Evolutionary conservation across 2,888 invertebrate species (phyloP), one percentile per base, ranked within the genome.

Genomic region (Cactoblastis cactorum): DNA sequence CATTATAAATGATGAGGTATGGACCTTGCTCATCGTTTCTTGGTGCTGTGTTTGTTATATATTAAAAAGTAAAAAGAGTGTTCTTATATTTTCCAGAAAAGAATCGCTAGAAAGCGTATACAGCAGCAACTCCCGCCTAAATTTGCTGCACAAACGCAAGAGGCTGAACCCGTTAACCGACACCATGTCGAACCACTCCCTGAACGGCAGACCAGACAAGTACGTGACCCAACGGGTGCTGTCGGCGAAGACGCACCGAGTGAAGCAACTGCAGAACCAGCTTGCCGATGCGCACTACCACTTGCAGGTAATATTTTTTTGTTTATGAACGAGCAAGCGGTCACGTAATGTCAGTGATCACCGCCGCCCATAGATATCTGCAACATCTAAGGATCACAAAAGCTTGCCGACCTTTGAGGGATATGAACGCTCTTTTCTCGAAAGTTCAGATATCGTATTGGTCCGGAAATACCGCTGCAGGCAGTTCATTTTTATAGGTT

Each of bases 221-320:
- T 84, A 74, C 54, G 86, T 89, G 33, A 76, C 89, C 9, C 89
- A 95, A 74, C 89, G 95, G 11, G 93, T 96, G 38, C 82, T 94
- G 58, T 95, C 95, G 0, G 95, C 95, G 0, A 94, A 95, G 78
- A 91, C 95, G 56, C 90, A 95, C 53, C 91, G 94, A 19, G 90
- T 95, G 22, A 94, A 95, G 68, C 93, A 94, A 52, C 82, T 95
- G 56, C 95, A 96, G 81, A 96, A 95, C 77, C 95, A 96, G 72
- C 71, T 96, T 50, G 92, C 94, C 3, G 95, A 95, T 75, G 95
- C 95, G 0, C 95, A 95, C 71, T 94, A 92, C 63, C 95, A 95
- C 71, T 88, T 96, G 54, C 92, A 94, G 69, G 95, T 94, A n/a
- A n/a, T n/a, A n/a, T n/a, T n/a, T n/a, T n/a, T n/a, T 74, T 81